Evolutionary conservation across 2,113 vertebrate genomes (phyloP), one percentile per base, ranked within the genome.

Genomic region (Gavia stellata): DNA sequence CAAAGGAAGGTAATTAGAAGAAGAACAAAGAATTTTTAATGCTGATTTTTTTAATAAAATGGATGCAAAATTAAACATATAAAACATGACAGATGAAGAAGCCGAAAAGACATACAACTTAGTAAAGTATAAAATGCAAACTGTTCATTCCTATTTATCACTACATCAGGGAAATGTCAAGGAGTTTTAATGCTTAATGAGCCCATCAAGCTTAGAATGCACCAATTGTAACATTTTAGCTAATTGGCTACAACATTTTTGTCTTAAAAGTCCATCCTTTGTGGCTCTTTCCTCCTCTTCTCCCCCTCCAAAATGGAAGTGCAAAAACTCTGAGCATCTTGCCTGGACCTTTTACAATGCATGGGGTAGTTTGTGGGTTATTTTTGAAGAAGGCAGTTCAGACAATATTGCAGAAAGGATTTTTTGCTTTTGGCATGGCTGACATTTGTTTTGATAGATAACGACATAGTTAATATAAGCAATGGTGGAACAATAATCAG

Each of bases 151-250:
- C 72, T 85, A 88, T 96, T 96, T 96, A 98, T 96, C 91, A 95
- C 96, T 94, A 90, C 95, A 96, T 90, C 96, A 97, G 90, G 95
- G 96, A 98, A 96, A 98, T 98, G 98, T 98, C 98, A 99, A 97
- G 95, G 97, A 98, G 97, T 98, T 97, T 98, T 97, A 98, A 98
- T 98, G 98, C 96, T 98, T 98, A 98, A 98, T 97, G 98, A 98
- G 97, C 97, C 98, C 97, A 85, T 98, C 97, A 97, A 96, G 97
- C 97, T 85, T 95, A 87, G 86, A 97, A 97, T 94, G 97, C 97
- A 84, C 95, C 94, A 97, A 97, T 98, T 97, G 96, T 98, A 98
- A 98, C 97, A 98, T 98, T 98, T 98, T 98, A 97, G 96, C 97
- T 98, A 99, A 99, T 98, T 98, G 98, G 98, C 98, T 96, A 94